Evolutionary conservation across 2,113 vertebrate genomes (phyloP).

Genomic region (Dryoscopus gambensis): DNA sequence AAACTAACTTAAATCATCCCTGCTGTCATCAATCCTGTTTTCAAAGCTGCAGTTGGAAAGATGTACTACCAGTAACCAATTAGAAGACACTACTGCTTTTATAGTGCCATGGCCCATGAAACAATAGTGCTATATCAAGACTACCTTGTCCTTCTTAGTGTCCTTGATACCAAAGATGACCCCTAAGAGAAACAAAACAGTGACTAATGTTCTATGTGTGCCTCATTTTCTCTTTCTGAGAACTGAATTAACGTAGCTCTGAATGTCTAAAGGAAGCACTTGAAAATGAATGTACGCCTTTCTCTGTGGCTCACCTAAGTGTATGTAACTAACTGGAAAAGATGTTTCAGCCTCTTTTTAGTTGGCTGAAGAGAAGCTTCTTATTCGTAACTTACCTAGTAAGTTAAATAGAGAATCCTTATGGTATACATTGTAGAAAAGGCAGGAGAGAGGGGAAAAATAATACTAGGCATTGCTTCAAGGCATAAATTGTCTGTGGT

Average conservation of each 20-base stretch:
- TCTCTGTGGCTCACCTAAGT: not conserved
- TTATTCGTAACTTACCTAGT: not conserved
- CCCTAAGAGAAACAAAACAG: not conserved
- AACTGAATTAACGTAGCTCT: not conserved
- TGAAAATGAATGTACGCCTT: not conserved
- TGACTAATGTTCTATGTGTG: not conserved
- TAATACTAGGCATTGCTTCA: not conserved
- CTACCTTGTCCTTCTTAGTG: not conserved
- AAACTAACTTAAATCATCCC: constrained; percentile 10
- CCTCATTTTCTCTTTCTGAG: not conserved
- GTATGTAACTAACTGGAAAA: not conserved
- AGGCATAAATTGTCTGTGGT: not conserved
- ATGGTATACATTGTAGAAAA: not conserved
- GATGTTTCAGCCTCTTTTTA: not conserved
- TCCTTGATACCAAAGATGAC: not conserved
- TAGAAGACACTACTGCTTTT: constrained; percentile 29
- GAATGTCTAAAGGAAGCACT: not conserved
- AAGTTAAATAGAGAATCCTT: not conserved
- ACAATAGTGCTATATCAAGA: not conserved
- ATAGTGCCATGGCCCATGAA: constrained; percentile 24
- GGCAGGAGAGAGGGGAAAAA: not conserved
- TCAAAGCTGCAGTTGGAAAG: not conserved
- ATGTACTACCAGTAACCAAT: constrained; percentile 36
- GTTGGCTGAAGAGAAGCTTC: not conserved
- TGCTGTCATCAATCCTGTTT: constrained; percentile 16